These are phyloP conservation scores for Tenthredo scrophulariae DNA, from an alignment of 2,888 invertebrate genomes.

Conservation along the genomic window DNA sequence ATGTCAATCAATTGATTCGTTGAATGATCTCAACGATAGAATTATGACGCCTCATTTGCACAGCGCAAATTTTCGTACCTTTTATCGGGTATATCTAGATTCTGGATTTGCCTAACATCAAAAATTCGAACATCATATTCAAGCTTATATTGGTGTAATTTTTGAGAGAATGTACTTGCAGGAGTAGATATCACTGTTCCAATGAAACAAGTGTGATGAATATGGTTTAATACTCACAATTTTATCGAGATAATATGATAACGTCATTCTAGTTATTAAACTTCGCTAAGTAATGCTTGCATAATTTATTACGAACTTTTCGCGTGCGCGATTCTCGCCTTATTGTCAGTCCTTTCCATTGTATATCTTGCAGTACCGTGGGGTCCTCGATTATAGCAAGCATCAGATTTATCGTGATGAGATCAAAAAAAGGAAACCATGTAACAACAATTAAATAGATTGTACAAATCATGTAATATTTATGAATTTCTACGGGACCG, in stretches of 20 bases:
- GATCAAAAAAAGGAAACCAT: neutral
- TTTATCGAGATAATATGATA: neutral
- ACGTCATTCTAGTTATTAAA: slow-evolving; percentile 18
- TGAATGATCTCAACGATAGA: neutral
- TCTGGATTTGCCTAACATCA: neutral
- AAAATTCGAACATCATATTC: neutral
- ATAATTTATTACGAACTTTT: slow-evolving; percentile 33
- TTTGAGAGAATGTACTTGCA: neutral
- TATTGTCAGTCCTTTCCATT: neutral
- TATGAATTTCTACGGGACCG: neutral
- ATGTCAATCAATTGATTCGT: neutral
- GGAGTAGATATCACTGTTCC: neutral
- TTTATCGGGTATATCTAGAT: neutral
- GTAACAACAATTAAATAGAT: neutral
- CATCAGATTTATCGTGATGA: neutral
- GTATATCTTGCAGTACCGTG: neutral
- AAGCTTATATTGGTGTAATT: neutral
- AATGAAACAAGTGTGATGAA: neutral
- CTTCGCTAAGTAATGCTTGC: slow-evolving; percentile 9
- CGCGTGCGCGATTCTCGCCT: neutral
- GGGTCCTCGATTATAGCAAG: neutral
- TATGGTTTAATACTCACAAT: neutral
- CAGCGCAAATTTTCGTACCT: neutral
- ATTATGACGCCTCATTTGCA: neutral
- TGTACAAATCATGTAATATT: neutral